Percentiles rank a stretch among this genome's conserved stretches.
phyloP scores from a whole-genome alignment of 2,113 vertebrate genomes.

The Eurypyga helias region DNA sequence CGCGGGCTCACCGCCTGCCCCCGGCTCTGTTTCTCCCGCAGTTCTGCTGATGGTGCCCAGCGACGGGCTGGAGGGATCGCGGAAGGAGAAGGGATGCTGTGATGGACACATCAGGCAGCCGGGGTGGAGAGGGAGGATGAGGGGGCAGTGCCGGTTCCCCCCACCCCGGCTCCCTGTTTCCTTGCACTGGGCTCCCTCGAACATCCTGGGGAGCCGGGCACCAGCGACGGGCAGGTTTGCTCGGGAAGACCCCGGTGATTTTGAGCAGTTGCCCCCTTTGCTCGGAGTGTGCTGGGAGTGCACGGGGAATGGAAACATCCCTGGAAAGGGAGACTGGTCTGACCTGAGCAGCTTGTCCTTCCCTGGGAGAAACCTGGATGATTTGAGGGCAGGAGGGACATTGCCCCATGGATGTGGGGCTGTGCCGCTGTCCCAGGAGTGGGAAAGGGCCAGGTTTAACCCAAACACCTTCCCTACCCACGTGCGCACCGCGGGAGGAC shows the following conservation, averaged over 20 bases:
- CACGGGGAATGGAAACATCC: background rate
- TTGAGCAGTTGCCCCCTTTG: background rate
- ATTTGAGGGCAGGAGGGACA: background rate
- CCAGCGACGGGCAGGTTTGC: rapidly evolving
- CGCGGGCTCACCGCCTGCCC: background rate
- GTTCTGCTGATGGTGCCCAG: slow-evolving; percentile 75
- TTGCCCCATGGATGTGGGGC: background rate
- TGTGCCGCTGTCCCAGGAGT: background rate
- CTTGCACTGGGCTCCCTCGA: background rate
- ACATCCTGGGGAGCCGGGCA: rapidly evolving
- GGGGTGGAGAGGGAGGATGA: background rate
- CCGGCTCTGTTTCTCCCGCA: slow-evolving; percentile 58
- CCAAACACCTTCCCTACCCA: background rate
- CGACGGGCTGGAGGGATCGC: background rate
- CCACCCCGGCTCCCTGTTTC: background rate
- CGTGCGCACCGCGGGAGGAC: background rate
- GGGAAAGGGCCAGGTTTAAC: background rate
- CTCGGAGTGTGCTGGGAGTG: background rate
- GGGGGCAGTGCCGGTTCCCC: background rate
- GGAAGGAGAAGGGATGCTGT: background rate
- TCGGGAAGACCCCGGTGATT: background rate
- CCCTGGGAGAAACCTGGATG: background rate
- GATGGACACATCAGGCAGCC: background rate
- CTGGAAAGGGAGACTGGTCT: background rate
- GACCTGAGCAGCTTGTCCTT: background rate